These are phyloP conservation scores for Aradophagus sp. DNA, from an alignment of 1,140 invertebrate species.

Conservation along the genomic window DNA sequence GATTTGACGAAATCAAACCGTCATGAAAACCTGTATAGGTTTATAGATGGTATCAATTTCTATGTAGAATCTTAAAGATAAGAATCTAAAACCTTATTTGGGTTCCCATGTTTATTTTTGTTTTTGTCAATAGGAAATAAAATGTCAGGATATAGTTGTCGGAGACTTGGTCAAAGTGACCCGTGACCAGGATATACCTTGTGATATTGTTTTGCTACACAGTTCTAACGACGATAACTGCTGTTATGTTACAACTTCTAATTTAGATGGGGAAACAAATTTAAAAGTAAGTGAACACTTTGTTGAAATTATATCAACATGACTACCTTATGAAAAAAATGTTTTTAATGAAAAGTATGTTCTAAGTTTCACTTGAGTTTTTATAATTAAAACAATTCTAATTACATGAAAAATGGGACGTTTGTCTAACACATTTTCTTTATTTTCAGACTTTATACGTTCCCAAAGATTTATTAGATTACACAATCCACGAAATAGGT, in stretches of 20 bases:
- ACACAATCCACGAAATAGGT: constrained; percentile 67
- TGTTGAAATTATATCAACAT: neutral
- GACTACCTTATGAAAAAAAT: no score
- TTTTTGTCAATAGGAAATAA: constrained; percentile 70
- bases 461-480: constrained; percentile 58
- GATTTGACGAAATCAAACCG: no score
- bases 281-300: constrained; percentile 75
- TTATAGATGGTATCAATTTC: no score
- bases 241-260: constrained; percentile 81
- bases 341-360: no score
- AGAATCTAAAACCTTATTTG: no score
- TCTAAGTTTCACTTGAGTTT: no score
- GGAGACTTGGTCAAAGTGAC: constrained; percentile 85
- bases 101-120: no score
- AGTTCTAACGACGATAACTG: constrained; percentile 69
- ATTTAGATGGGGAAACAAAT: constrained; percentile 83
- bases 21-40: no score
- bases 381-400: no score
- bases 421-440: neutral
- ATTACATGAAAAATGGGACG: no score
- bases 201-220: constrained; percentile 83
- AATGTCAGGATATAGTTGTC: constrained; percentile 78
- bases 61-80: no score
- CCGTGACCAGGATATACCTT: constrained; percentile 84
- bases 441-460: constrained; percentile 51